Percentiles rank a stretch among this genome's conserved stretches.
phyloP scores from a whole-genome alignment of 2,113 vertebrate genomes.

The Oxygymnocypris stewartii region DNA sequence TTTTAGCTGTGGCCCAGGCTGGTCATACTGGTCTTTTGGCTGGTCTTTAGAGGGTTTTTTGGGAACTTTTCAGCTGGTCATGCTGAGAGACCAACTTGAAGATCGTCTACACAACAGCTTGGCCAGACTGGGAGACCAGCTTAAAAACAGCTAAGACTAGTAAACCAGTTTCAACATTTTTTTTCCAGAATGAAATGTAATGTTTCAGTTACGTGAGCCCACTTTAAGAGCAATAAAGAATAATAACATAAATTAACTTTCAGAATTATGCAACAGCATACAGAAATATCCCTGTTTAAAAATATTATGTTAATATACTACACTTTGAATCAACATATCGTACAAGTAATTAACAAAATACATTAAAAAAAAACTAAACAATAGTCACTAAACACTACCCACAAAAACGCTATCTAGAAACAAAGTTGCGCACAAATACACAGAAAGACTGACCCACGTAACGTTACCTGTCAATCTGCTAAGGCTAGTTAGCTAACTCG shows the following conservation, averaged over 20 bases:
- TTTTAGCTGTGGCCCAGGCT: background rate
- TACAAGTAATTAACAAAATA: background rate
- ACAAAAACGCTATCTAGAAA: background rate
- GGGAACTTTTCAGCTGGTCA: background rate
- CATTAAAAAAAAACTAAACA: background rate
- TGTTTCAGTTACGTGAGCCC: background rate
- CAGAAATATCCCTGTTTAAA: background rate
- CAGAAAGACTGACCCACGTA: background rate
- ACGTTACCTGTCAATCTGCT: conserved; percentile 28
- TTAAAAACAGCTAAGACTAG: background rate
- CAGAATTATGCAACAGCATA: background rate
- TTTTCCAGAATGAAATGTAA: background rate
- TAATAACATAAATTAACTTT: background rate
- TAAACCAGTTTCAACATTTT: background rate
- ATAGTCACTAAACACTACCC: background rate
- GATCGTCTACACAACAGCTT: background rate
- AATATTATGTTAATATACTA: background rate
- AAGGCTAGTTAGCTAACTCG: conserved; percentile 4
- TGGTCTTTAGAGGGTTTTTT: background rate
- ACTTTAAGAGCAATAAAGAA: background rate
- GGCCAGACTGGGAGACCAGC: background rate
- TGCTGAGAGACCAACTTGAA: conserved; percentile 6
- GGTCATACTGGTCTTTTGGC: background rate
- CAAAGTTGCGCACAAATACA: background rate
- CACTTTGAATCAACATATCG: background rate